These are phyloP conservation scores for Incurvaria masculella DNA, from an alignment of 2,888 invertebrate genomes.

Conservation along the genomic window DNA sequence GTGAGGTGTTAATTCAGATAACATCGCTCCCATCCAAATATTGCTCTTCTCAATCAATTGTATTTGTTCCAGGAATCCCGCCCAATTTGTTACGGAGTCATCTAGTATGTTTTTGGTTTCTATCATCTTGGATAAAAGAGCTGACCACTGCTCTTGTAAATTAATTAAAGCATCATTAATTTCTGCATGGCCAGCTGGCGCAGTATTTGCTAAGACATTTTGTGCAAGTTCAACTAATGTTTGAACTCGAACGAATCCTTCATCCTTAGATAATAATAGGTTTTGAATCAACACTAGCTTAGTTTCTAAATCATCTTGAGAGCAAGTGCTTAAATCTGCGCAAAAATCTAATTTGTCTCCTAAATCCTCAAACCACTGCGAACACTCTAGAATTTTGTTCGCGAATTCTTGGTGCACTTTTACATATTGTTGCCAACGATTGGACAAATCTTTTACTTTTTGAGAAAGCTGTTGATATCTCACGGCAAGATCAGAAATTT, in stretches of 20 bases:
- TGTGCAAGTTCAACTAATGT: constrained; percentile 88
- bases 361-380: constrained; percentile 80
- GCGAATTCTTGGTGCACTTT: constrained; percentile 85
- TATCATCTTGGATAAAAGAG: constrained; percentile 80
- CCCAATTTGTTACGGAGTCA: constrained; percentile 89
- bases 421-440: constrained; percentile 91
- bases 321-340: constrained; percentile 75
- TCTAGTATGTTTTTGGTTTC: constrained; percentile 86
- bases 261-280: constrained; percentile 85
- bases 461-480: constrained; percentile 89
- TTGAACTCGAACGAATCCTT: constrained; percentile 87
- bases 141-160: constrained; percentile 89
- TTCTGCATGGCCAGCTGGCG: constrained; percentile 80
- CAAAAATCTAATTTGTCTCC: constrained; percentile 84
- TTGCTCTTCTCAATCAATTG: constrained; percentile 81
- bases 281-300: constrained; percentile 85
- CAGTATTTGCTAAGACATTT: constrained; percentile 86
- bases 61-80: constrained; percentile 85
- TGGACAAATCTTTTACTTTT: constrained; percentile 87
- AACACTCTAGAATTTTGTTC: constrained; percentile 73
- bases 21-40: constrained; percentile 69
- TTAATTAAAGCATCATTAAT: constrained; percentile 81
- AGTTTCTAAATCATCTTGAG: constrained; percentile 81
- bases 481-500: constrained; percentile 86
- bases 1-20: constrained; percentile 69